Percentiles rank a stretch among this genome's conserved stretches.
These are phyloP conservation scores for Pelecanus crispus DNA, from an alignment of 2,113 vertebrate genomes.

Conservation along the genomic window DNA sequence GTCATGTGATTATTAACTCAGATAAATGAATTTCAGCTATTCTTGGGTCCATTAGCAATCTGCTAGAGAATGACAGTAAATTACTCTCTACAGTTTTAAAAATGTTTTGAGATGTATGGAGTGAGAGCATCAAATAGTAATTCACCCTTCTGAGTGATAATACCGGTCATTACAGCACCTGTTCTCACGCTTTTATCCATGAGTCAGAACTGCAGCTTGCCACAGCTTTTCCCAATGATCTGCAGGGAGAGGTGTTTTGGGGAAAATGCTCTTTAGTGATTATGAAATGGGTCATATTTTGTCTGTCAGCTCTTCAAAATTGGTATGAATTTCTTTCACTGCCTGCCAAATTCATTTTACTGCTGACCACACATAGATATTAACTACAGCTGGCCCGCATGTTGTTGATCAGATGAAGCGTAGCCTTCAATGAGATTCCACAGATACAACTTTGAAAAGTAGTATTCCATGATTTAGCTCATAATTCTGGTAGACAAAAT, in stretches of 20 bases:
- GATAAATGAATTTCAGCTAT: slow-evolving; percentile 5
- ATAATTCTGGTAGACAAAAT: background rate
- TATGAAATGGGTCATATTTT: background rate
- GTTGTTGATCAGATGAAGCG: background rate
- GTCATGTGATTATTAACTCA: background rate
- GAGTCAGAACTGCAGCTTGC: background rate
- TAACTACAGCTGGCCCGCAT: background rate
- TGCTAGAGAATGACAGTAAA: background rate
- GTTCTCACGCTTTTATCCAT: background rate
- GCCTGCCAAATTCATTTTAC: background rate
- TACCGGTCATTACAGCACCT: background rate
- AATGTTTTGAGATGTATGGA: background rate
- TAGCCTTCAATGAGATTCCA: background rate
- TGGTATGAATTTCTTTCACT: background rate
- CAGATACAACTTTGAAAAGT: background rate
- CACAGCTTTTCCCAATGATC: background rate
- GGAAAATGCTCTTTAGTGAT: background rate
- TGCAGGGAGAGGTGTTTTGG: background rate
- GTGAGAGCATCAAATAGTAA: background rate
- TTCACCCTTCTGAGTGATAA: background rate
- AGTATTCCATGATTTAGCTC: background rate
- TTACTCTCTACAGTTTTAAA: background rate
- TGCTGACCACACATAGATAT: background rate
- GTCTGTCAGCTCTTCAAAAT: background rate
- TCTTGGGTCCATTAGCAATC: background rate